phyloP scores from a whole-genome alignment of 2,797 vertebrate species.

The Syngnathus rostellatus region DNA sequence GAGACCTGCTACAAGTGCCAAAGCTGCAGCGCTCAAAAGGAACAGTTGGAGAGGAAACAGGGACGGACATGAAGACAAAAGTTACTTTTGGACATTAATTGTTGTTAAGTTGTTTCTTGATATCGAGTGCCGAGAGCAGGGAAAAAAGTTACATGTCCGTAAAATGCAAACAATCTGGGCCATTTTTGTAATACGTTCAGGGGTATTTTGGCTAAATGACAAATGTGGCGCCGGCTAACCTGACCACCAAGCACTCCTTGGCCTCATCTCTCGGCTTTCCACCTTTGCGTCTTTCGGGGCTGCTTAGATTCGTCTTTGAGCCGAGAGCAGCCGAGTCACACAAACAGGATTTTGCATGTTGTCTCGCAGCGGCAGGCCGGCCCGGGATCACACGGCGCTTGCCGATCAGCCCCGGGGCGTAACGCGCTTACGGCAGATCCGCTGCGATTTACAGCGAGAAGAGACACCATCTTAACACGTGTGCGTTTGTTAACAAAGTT shows the following conservation, averaged over 20 bases:
- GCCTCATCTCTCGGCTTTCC: conserved; percentile 9
- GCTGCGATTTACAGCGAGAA: conserved; percentile 52
- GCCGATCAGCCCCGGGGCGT: conserved; percentile 54
- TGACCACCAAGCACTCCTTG: background rate
- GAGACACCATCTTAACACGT: conserved; percentile 58
- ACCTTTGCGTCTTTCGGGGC: conserved; percentile 41
- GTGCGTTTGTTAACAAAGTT: conserved; percentile 60
- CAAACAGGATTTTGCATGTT: conserved; percentile 69
- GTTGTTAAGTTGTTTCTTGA: too few species aligned
- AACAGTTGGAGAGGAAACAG: conserved; percentile 63
- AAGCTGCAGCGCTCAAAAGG: conserved; percentile 82
- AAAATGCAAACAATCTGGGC: background rate
- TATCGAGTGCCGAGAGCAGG: too few species aligned
- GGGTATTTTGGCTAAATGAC: too few species aligned
- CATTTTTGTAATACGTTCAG: background rate
- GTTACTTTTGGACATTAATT: background rate
- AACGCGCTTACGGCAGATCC: conserved; percentile 65
- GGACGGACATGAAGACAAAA: conserved; percentile 3
- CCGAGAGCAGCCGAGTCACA: conserved; percentile 55
- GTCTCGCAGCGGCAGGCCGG: conserved; percentile 55
- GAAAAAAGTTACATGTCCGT: too few species aligned
- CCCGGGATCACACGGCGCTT: conserved; percentile 52
- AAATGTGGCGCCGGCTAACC: background rate
- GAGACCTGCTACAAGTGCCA: conserved; percentile 93
- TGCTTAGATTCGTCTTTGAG: conserved; percentile 57